phyloP scores from a whole-genome alignment of 2,113 vertebrate genomes.

The Argyrosomus japonicus region DNA sequence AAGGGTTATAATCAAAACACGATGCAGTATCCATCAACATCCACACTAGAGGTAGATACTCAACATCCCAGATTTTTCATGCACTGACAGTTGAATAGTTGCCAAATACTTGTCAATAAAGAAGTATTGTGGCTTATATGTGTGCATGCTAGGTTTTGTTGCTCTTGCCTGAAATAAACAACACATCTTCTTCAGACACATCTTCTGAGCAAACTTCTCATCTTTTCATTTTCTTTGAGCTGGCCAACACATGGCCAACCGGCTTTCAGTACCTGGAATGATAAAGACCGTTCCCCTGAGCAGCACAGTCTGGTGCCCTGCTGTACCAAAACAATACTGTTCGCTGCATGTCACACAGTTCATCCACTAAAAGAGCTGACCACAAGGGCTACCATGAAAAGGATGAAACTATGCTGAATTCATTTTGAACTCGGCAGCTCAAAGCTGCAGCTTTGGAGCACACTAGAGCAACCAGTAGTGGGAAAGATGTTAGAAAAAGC shows the following conservation, averaged over 20 bases:
- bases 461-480: neutral
- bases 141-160: neutral
- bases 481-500: neutral
- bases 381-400: conserved; percentile 34
- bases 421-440: conserved; percentile 31
- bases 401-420: conserved; percentile 22
- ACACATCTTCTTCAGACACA: conserved; percentile 11
- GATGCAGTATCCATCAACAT: neutral
- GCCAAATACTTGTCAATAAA: conserved; percentile 1
- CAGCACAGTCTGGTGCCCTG: conserved; percentile 25
- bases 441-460: conserved; percentile 1
- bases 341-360: conserved; percentile 54
- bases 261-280: conserved; percentile 39
- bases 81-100: neutral
- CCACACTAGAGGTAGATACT: neutral
- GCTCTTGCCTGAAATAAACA: conserved; percentile 26
- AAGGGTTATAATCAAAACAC: neutral
- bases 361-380: conserved; percentile 44
- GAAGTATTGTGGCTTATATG: neutral
- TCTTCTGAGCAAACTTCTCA: conserved; percentile 16
- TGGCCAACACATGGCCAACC: conserved; percentile 13
- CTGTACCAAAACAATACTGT: conserved; percentile 51
- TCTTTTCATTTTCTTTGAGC: conserved; percentile 35
- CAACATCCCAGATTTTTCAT: neutral
- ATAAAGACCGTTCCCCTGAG: conserved; percentile 52